A percentile compares a stretch with the other conserved stretches of the same genome.
Conservation (phyloP, 2,797 vertebrate genomes). For the Synaphobranchus kaupii region DNA sequence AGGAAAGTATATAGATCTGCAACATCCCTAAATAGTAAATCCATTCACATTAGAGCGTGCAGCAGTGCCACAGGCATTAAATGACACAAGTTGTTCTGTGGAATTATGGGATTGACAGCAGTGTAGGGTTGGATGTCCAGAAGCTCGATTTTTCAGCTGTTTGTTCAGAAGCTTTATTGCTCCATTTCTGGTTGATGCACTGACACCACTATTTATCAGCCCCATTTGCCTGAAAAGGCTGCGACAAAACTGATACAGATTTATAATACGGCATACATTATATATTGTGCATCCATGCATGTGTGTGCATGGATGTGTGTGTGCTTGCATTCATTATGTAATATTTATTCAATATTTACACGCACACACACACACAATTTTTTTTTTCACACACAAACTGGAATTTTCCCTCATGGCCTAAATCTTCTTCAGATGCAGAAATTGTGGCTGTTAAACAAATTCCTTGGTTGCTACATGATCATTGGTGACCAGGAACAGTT, state of each 20-base stretch:
- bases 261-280: no score
- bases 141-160: slow-evolving; percentile 6
- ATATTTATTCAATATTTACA: no score
- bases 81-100: slow-evolving; percentile 51
- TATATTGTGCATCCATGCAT: background rate
- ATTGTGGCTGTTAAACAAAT: background rate
- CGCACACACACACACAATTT: no score
- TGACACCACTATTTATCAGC: slow-evolving; percentile 34
- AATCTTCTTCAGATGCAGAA: background rate
- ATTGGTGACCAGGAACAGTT: background rate
- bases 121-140: slow-evolving; percentile 19
- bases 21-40: slow-evolving; percentile 42
- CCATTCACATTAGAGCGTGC: slow-evolving; percentile 39
- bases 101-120: slow-evolving; percentile 37
- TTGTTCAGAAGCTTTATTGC: slow-evolving; percentile 39
- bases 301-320: background rate
- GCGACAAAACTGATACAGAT: no score
- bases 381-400: background rate
- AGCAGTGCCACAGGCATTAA: slow-evolving; percentile 43
- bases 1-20: slow-evolving; percentile 40
- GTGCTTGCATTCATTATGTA: no score
- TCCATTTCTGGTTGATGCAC: slow-evolving; percentile 31
- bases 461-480: background rate
- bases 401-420: background rate
- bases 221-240: background rate